Conservation (phyloP, 1,140 invertebrate species). For the Pachypeltis micranthus region DNA sequence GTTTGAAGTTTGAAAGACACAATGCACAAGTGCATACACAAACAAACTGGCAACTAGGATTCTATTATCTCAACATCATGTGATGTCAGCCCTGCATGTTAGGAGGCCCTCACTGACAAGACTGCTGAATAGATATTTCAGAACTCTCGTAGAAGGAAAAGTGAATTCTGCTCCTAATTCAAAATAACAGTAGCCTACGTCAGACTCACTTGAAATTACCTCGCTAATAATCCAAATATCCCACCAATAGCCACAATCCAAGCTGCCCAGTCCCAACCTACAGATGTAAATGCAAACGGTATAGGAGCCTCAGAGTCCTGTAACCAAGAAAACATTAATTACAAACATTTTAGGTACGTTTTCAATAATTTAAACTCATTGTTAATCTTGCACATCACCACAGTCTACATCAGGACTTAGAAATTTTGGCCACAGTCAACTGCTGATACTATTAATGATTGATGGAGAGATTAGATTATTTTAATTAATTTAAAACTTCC, state of each 20-base stretch:
- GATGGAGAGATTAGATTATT: not conserved
- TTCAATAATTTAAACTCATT: not conserved
- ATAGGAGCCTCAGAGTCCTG: slow-evolving; percentile 70
- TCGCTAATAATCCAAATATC: slow-evolving; percentile 45
- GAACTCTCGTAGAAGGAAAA: not conserved
- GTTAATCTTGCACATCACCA: not conserved
- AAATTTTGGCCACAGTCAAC: too few species aligned
- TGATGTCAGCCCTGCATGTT: not conserved
- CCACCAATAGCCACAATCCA: slow-evolving; percentile 81
- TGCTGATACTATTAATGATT: too few species aligned
- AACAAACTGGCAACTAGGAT: not conserved
- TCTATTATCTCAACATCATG: not conserved
- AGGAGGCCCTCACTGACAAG: too few species aligned
- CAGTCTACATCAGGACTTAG: too few species aligned
- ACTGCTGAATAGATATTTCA: too few species aligned
- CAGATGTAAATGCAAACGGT: slow-evolving; percentile 62
- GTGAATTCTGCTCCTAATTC: not conserved
- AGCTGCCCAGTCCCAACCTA: slow-evolving; percentile 62
- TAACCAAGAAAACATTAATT: slow-evolving; percentile 19
- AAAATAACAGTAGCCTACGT: too few species aligned
- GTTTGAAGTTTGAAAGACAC: too few species aligned
- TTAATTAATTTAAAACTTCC: not conserved
- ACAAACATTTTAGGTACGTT: not conserved
- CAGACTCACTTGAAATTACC: too few species aligned
- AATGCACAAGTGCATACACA: too few species aligned